phyloP scores from a whole-genome alignment of 2,888 invertebrate species.

The Sarcophaga rosellei region DNA sequence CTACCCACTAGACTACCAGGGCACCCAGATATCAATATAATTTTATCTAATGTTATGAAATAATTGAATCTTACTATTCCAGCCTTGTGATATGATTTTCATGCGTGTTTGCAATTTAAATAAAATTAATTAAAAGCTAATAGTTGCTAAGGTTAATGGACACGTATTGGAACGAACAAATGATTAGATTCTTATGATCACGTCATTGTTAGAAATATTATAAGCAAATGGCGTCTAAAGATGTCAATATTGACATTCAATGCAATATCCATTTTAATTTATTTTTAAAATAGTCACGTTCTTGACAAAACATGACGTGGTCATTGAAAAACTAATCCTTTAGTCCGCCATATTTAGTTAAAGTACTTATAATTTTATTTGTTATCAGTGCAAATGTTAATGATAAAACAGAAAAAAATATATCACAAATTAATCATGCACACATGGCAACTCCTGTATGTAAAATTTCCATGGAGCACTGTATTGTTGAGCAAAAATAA shows the following conservation, averaged over 20 bases:
- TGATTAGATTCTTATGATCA: background rate
- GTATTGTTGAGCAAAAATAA: background rate
- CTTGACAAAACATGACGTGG: constrained; percentile 37
- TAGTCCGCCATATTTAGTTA: constrained; percentile 44
- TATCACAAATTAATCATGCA: background rate
- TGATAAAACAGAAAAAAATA: constrained; percentile 5
- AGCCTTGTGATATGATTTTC: background rate
- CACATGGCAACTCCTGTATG: constrained; percentile 57
- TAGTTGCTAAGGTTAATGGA: background rate
- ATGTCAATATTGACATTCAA: constrained; percentile 10
- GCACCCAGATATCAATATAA: background rate
- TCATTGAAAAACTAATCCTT: constrained; percentile 41
- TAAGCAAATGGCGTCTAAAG: constrained; percentile 14
- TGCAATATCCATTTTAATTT: background rate
- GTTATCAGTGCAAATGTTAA: constrained; percentile 32
- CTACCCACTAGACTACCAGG: too few species aligned
- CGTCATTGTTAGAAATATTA: background rate
- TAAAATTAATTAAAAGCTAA: background rate
- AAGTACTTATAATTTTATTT: background rate
- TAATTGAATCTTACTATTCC: background rate
- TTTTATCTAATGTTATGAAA: background rate
- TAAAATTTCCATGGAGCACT: constrained; percentile 42
- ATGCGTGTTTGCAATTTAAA: background rate
- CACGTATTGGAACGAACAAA: background rate
- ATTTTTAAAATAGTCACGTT: constrained; percentile 39